Percentiles rank a stretch among this genome's conserved stretches.
Conservation (phyloP, 2,888 invertebrate species). For the Chymomyza fuscimana region DNA sequence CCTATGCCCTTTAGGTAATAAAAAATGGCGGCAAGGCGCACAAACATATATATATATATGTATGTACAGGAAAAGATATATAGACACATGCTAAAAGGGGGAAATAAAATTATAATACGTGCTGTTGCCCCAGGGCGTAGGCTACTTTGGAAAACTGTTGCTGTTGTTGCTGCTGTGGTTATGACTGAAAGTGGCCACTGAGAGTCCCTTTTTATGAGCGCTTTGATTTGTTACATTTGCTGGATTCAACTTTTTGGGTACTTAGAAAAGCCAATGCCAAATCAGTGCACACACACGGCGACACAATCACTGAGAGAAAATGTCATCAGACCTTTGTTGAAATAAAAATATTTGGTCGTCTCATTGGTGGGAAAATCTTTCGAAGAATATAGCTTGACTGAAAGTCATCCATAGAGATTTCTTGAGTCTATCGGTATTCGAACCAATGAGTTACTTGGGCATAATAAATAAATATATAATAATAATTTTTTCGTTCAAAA, state of each 20-base stretch:
- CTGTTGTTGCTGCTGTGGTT: not conserved
- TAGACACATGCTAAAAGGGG: constrained; percentile 19
- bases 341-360: no score
- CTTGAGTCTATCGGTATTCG: no score
- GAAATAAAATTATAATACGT: constrained; percentile 34
- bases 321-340: no score
- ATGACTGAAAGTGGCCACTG: not conserved
- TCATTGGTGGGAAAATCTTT: no score
- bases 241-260: constrained; percentile 6
- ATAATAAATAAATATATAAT: no score
- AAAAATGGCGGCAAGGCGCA: constrained; percentile 7
- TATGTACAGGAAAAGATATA: no score
- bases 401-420: no score
- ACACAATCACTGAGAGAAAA: not conserved
- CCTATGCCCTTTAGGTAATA: constrained; percentile 13
- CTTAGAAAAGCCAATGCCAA: not conserved
- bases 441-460: no score
- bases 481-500: no score
- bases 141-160: not conserved
- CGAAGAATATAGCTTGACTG: no score
- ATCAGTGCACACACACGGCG: not conserved
- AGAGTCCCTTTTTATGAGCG: not conserved
- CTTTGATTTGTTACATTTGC: constrained; percentile 46
- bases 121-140: constrained; percentile 3
- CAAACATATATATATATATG: not conserved